Conservation (phyloP, 2,113 vertebrate species). For the Sceloporus tristichus region DNA sequence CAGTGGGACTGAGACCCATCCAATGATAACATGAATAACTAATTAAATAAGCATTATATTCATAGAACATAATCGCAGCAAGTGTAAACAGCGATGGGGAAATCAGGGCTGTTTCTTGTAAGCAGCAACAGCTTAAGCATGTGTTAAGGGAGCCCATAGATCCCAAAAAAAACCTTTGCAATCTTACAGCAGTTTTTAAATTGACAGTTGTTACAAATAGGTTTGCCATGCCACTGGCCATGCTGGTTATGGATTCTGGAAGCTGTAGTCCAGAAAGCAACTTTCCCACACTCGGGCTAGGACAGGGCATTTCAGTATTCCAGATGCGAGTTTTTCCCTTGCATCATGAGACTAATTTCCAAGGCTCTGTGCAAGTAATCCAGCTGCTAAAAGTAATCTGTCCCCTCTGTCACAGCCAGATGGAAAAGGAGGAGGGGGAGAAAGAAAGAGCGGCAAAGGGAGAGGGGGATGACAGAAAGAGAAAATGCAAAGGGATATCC, state of each 20-base stretch:
- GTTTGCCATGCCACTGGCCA: too few species aligned
- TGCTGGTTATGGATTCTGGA: too few species aligned
- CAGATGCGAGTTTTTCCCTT: too few species aligned
- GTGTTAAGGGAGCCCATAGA: neutral
- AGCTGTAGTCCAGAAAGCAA: too few species aligned
- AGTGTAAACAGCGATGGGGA: neutral
- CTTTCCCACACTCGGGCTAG: too few species aligned
- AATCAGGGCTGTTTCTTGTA: neutral
- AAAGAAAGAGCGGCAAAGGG: neutral
- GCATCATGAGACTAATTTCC: too few species aligned
- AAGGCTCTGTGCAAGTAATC: too few species aligned
- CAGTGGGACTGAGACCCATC: too few species aligned
- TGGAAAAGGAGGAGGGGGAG: neutral
- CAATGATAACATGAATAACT: too few species aligned
- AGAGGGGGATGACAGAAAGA: neutral
- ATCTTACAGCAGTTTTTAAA: neutral
- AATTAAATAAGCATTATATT: too few species aligned
- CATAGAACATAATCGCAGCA: too few species aligned
- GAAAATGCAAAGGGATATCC: neutral
- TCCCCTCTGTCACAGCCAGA: neutral
- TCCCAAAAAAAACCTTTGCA: neutral
- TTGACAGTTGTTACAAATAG: rapidly evolving
- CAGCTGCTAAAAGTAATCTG: neutral
- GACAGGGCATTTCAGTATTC: too few species aligned
- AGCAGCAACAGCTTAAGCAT: neutral